A percentile compares a stretch with the other conserved stretches of the same genome.
phyloP scores from a whole-genome alignment of 2,797 vertebrate species.

The Oreochromis grahami region DNA sequence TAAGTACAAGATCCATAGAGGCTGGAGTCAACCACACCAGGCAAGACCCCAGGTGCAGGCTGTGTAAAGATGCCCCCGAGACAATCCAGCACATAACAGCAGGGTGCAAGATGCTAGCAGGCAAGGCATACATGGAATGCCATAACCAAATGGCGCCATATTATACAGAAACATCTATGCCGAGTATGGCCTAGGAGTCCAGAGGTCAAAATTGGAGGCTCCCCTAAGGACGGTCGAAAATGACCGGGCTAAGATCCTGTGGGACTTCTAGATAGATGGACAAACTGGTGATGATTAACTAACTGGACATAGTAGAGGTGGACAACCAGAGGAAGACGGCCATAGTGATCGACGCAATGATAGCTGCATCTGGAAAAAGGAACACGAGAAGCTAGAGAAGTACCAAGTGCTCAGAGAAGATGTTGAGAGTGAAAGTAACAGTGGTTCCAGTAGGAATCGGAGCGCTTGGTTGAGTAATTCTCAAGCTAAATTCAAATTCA shows the following conservation, averaged over 20 bases:
- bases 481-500: background rate
- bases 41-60: background rate
- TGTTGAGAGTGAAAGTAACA: background rate
- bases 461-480: constrained; percentile 4
- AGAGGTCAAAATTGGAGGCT: accelerated
- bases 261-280: background rate
- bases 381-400: background rate
- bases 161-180: background rate
- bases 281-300: background rate
- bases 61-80: background rate
- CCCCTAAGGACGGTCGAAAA: background rate
- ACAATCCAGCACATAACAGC: background rate
- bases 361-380: background rate
- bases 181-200: background rate
- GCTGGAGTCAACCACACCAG: background rate
- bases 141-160: accelerated
- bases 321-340: background rate
- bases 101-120: background rate
- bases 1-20: background rate
- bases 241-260: accelerated
- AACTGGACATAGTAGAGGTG: background rate
- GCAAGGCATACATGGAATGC: accelerated
- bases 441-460: accelerated
- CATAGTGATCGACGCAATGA: background rate
- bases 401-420: background rate